phyloP scores from a whole-genome alignment of 1,140 invertebrate species.

The Drosophila nasuta region DNA sequence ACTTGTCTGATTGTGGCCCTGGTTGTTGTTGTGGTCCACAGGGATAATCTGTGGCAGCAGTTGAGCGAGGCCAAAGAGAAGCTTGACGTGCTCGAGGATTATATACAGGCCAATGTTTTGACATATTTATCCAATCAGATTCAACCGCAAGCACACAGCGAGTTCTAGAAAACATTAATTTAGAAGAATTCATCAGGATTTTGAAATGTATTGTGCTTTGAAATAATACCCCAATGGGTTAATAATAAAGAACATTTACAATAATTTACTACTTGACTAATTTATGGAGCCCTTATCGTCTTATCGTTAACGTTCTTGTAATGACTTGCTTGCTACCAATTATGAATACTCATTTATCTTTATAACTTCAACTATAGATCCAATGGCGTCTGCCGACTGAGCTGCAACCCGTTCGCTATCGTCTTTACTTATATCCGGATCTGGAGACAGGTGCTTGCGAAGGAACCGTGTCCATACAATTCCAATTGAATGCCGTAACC shows the following conservation, averaged over 20 bases:
- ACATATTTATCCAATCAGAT: neutral
- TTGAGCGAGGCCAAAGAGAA: constrained; percentile 62
- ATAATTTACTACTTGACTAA: constrained; percentile 35
- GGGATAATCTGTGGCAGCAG: constrained; percentile 56
- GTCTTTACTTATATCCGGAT: constrained; percentile 90
- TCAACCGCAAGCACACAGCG: neutral
- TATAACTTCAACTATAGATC: constrained; percentile 61
- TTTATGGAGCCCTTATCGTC: constrained; percentile 7
- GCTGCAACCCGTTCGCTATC: constrained; percentile 90
- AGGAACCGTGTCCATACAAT: constrained; percentile 89
- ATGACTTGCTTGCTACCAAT: constrained; percentile 6
- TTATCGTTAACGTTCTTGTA: constrained; percentile 25
- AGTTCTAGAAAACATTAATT: neutral
- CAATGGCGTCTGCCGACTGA: constrained; percentile 88
- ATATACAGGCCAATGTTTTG: constrained; percentile 54
- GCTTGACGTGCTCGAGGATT: constrained; percentile 72
- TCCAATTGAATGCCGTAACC: constrained; percentile 86
- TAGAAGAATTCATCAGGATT: neutral
- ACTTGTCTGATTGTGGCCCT: constrained; percentile 63
- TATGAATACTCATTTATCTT: constrained; percentile 19
- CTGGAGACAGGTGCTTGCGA: constrained; percentile 87
- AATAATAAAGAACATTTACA: constrained; percentile 15
- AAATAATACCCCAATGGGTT: neutral
- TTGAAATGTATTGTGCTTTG: neutral
- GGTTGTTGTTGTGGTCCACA: constrained; percentile 66